phyloP scores from a whole-genome alignment of 2,888 invertebrate species.

The Vannuccia rotundouncinata region DNA sequence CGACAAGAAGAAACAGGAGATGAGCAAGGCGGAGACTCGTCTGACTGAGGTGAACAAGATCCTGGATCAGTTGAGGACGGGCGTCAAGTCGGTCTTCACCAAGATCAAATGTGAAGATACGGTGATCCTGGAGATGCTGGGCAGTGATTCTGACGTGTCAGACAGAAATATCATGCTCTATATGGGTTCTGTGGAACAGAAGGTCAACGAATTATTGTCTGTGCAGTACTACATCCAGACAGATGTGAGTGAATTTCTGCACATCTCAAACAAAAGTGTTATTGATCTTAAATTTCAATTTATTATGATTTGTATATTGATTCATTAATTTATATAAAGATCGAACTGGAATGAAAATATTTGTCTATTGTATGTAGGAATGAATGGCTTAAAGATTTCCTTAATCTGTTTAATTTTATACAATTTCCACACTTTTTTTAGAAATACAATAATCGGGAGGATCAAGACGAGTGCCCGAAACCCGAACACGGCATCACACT shows the following conservation, averaged over 20 bases:
- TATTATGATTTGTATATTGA: no score
- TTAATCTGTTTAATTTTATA: no score
- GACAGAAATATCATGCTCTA: conserved; percentile 73
- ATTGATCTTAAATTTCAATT: no score
- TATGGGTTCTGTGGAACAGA: conserved; percentile 71
- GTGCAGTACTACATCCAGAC: conserved; percentile 45
- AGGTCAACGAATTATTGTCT: conserved; percentile 63
- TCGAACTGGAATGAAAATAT: no score
- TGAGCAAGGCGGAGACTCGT: conserved; percentile 42
- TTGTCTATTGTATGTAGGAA: no score
- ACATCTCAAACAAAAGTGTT: not conserved
- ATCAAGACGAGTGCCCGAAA: conserved; percentile 41
- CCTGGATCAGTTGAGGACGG: conserved; percentile 54
- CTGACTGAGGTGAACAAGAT: conserved; percentile 51
- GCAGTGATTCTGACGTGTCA: conserved; percentile 62
- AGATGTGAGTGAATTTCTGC: conserved; percentile 44
- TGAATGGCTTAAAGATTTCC: no score
- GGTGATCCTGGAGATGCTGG: conserved; percentile 45
- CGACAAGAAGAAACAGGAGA: conserved; percentile 40
- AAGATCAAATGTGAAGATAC: conserved; percentile 65
- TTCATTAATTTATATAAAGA: not conserved
- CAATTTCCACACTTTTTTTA: not conserved
- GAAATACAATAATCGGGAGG: conserved; percentile 41
- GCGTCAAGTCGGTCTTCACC: conserved; percentile 59
- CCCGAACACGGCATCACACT: conserved; percentile 41